Evolutionary conservation across 2,113 vertebrate species (phyloP), one percentile per base, ranked within the genome.

Genomic region (Rhynchomys soricoides): DNA sequence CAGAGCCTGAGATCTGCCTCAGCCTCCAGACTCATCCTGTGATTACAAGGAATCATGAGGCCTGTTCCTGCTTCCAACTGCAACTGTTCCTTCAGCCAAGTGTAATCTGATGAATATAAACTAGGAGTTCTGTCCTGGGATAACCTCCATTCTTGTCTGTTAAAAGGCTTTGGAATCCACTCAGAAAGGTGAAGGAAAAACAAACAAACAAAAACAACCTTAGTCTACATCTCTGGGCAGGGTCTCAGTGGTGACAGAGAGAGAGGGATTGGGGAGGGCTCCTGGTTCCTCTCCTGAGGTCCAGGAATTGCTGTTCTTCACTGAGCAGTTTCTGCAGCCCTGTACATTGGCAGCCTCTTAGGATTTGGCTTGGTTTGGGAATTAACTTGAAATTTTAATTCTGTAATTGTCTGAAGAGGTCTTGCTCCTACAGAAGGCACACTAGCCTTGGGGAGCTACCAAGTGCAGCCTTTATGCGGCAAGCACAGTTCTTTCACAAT

Each of bases 61-160:
- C 34, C 88, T 95, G 52, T 95, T 95, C 77, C 71, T 89, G 66
- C 78, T 89, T 97, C 96, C 95, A 97, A 96, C 88, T 95, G 93
- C 3, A n/a, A 89, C 92, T 94, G 55, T 88, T 91, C 70, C 88
- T 95, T 96, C 88, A 86, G 96, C 97, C 97, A 97, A 97, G 74
- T 95, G 92, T 94, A 97, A 97, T 94, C 82, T 94, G 95, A 94
- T 95, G 97, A 97, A 97, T 97, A 94, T 90, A 97, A 97, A 97
- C 92, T 92, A 97, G 94, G 96, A 89, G 82, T 48, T 75, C 87
- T 97, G 94, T 97, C 97, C 97, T 83, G 57, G 95, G 50, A 95
- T 97, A 94, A 97, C 97, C 97, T 90, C 94, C 48, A 86, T 95
- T 97, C 71, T 96, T 95, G 40, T 95, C 94, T 95, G 85, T 64